Evolutionary conservation across 2,888 invertebrate genomes (phyloP), one percentile per base, ranked within the genome.

Genomic region (Andricus quercusramuli): DNA sequence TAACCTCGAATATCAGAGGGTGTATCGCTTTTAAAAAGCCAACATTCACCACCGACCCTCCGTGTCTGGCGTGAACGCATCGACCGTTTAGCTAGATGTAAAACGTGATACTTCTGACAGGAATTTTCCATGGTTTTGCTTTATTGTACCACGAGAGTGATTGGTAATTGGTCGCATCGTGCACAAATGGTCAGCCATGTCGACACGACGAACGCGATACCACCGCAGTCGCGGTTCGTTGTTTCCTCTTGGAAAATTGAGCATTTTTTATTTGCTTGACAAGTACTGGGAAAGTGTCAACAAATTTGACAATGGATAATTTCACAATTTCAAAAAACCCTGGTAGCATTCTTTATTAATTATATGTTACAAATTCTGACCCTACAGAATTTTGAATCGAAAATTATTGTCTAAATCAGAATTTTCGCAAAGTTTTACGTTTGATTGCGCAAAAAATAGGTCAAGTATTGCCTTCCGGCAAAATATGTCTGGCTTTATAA

Each of bases 71-170:
- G 62, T 70, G 37, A 56, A 79, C 29, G 70, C 74, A 74, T 74
- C 74, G 74, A 74, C 74, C 74, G 74, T 74, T 74, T 78, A 70
- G 87, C 83, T 83, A 84, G 84, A 85, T 85, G 88, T 87, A 88
- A 88, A 88, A 89, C 88, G 85, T 83, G 87, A 88, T 88, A 89
- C 87, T 90, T 89, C 86, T 85, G 85, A 88, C 86, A 82, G 84
- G 84, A 83, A 87, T 85, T 89, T 84, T 84, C 85, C 84, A 83
- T 85, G 83, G 83, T 86, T 86, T 84, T 84, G 88, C 87, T 90
- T 90, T 90, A 90, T 89, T 90, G 90, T 89, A 86, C 85, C 85
- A 82, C 83, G 84, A 83, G 87, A 86, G 87, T 85, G 88, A 89
- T 89, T 86, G 90, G 86, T 88, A 89, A 90, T 88, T 89, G 89